Conservation (phyloP, 2,888 invertebrate genomes). For the Invenusta paracnida region DNA sequence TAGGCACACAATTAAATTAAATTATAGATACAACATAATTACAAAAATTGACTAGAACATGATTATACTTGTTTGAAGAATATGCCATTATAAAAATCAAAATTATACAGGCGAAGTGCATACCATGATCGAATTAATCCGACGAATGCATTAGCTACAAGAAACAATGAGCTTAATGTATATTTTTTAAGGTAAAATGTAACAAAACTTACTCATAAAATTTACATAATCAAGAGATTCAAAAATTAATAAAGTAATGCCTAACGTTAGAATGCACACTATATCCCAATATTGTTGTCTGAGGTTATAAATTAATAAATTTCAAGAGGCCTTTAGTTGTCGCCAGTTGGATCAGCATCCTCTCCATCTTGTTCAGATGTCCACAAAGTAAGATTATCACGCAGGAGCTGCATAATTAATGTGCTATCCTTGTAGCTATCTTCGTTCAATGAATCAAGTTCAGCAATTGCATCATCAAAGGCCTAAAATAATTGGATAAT, state of each 20-base stretch:
- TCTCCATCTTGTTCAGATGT: background rate
- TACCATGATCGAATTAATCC: too few species aligned
- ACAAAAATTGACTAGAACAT: background rate
- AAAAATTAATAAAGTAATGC: background rate
- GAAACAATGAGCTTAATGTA: too few species aligned
- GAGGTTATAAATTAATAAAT: background rate
- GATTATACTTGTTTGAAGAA: background rate
- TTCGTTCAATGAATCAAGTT: slow-evolving; percentile 97
- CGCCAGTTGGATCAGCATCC: background rate
- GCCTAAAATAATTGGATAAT: slow-evolving; percentile 66
- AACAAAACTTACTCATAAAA: too few species aligned
- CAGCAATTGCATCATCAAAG: slow-evolving; percentile 99
- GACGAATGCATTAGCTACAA: too few species aligned
- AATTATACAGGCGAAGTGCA: too few species aligned
- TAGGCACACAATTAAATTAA: background rate
- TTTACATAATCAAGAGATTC: background rate
- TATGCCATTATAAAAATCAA: background rate
- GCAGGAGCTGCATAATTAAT: slow-evolving; percentile 96
- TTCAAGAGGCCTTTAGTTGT: background rate
- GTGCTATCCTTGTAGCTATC: slow-evolving; percentile 99
- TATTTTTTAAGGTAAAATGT: too few species aligned
- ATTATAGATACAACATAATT: background rate
- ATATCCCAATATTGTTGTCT: background rate
- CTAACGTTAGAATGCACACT: too few species aligned
- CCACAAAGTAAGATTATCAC: slow-evolving; percentile 63